phyloP scores from a whole-genome alignment of 2,113 vertebrate species.

The Dendrocopos noguchii region DNA sequence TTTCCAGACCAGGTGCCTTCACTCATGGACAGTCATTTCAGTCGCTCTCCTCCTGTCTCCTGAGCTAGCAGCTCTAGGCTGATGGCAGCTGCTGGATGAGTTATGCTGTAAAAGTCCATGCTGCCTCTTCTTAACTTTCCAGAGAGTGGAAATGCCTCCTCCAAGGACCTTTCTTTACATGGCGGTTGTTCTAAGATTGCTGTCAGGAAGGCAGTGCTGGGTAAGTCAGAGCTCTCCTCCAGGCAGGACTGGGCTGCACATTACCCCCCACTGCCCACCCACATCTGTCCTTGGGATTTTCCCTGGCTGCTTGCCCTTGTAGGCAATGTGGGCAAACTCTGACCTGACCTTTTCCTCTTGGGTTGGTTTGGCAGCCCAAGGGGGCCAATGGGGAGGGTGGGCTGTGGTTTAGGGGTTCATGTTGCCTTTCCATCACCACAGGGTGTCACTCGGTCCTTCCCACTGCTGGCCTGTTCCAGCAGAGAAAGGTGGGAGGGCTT shows the following conservation, averaged over 20 bases:
- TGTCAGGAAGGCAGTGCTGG: background rate
- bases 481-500: background rate
- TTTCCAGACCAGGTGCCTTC: slow-evolving; percentile 64
- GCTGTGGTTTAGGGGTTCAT: background rate
- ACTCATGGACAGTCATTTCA: background rate
- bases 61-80: background rate
- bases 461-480: background rate
- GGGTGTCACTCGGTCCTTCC: background rate
- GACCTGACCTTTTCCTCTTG: background rate
- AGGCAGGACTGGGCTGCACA: background rate
- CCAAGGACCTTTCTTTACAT: background rate
- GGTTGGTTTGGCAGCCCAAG: background rate
- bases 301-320: background rate
- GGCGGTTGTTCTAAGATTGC: slow-evolving; percentile 17
- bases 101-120: background rate
- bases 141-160: slow-evolving; percentile 54
- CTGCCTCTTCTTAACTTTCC: slow-evolving; percentile 17
- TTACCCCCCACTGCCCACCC: background rate
- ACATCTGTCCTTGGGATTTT: background rate
- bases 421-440: background rate
- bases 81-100: slow-evolving; percentile 14
- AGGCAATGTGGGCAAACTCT: background rate
- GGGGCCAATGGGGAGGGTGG: background rate
- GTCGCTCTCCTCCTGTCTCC: slow-evolving; percentile 18
- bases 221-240: background rate